These are phyloP conservation scores for Chaetogeoica ovagalla DNA, from an alignment of 2,888 invertebrate genomes.

Conservation along the genomic window DNA sequence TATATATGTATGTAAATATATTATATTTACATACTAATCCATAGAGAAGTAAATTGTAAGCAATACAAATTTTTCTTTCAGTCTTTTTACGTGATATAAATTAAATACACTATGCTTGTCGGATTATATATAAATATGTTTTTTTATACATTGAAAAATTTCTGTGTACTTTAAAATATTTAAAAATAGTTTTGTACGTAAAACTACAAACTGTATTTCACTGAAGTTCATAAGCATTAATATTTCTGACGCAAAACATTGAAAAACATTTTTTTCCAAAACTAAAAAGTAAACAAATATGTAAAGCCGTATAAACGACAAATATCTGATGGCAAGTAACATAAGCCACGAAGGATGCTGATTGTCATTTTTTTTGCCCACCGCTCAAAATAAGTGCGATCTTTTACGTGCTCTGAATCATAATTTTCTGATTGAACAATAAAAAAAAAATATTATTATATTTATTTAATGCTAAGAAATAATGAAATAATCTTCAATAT, in stretches of 20 bases:
- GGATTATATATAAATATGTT: not conserved
- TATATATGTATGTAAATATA: too few relatives aligned
- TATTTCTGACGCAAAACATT: not conserved
- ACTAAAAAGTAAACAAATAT: conserved; percentile 1
- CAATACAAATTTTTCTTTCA: not conserved
- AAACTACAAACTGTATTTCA: not conserved
- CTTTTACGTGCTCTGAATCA: conserved; percentile 34
- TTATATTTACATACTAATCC: conserved; percentile 1
- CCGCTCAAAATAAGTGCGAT: conserved; percentile 1
- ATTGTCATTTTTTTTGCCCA: not conserved
- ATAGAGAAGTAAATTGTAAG: not conserved
- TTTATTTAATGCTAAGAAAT: conserved; percentile 2
- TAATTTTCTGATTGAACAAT: not conserved
- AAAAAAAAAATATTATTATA: not conserved
- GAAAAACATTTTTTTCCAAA: not conserved
- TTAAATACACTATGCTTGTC: not conserved
- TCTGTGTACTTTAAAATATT: too few relatives aligned
- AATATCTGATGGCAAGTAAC: conserved; percentile 6
- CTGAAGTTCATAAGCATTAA: too few relatives aligned
- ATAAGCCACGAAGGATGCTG: conserved; percentile 4
- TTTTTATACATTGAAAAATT: not conserved
- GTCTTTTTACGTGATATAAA: conserved; percentile 6
- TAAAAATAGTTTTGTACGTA: not conserved
- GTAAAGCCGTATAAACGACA: not conserved
- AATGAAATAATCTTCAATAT: not conserved